Evolutionary conservation across 1,140 invertebrate species (phyloP), one percentile per base, ranked within the genome.

Genomic region (Temnothorax longispinosus): DNA sequence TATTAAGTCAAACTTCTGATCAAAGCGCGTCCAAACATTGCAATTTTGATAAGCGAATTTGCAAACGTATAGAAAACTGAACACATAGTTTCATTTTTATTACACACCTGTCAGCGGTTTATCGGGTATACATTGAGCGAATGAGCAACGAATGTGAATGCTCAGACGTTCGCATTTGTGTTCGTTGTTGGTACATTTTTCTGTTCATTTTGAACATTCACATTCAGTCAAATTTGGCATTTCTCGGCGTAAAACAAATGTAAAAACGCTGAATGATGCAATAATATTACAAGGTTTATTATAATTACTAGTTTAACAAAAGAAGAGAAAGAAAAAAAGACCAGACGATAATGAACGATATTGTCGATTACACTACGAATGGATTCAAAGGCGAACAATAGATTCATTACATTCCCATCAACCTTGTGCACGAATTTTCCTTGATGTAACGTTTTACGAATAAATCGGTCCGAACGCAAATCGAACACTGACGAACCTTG

Each of bases 401-500:
- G 21, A 67, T 67, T n/a, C 41, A 44, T 44, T 62, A 62, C 60
- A 62, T 62, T 62, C n/a, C 56, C 56, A 11, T 58, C 7, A 62
- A 62, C 5, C 0, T 32, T 62, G 11, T 62, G 13, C 27, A 32
- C 13, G 0, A 35, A 35, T 32, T 62, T 62, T 35, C 5, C 6
- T 62, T 35, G 27, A 15, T 62, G 27, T 62, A 35, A 62, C 4
- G 2, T 13, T 35, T 35, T 32, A 56, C 6, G n/a, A 56, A 56
- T 7, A 1, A 35, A 62, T 62, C 5, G 0, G 3, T 62, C 8
- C 32, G 18, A 62, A 62, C n/a, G 6, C 7, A 15, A 62, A 62
- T 62, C 32, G 1, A 35, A 35, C 15, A 8, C 13, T 56, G 4
- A 56, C n/a, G 7, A 56, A 8, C 52, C 0, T 7, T 35, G 32